Conservation (phyloP, 1,140 invertebrate species). For the Copidosoma floridanum region DNA sequence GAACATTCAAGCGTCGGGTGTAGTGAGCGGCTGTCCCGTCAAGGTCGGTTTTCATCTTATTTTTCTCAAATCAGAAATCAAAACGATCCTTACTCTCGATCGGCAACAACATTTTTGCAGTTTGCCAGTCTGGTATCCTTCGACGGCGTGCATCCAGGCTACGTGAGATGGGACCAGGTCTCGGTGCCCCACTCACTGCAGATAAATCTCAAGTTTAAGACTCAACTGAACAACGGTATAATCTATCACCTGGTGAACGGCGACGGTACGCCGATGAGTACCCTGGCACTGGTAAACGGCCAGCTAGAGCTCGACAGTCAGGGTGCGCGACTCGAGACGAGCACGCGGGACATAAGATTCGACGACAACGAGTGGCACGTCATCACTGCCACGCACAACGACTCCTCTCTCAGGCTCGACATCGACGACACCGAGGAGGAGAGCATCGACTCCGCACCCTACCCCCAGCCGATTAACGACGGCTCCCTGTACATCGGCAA, state of each 20-base stretch:
- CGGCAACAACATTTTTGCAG: too few species aligned
- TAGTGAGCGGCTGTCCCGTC: conserved; percentile 80
- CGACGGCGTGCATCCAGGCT: conserved; percentile 61
- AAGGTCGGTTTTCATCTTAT: too few species aligned
- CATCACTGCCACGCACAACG: conserved; percentile 76
- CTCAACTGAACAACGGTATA: conserved; percentile 71
- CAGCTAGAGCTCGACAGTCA: conserved; percentile 70
- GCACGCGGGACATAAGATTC: conserved; percentile 63
- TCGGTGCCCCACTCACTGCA: conserved; percentile 63
- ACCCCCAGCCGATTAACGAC: conserved; percentile 62
- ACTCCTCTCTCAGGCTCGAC: conserved; percentile 66
- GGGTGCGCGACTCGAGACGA: conserved; percentile 61
- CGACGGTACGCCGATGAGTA: conserved; percentile 65
- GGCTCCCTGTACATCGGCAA: conserved; percentile 84
- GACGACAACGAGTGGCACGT: conserved; percentile 94
- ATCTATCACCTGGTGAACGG: conserved; percentile 72
- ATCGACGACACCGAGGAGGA: conserved; percentile 77
- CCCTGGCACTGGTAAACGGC: conserved; percentile 69
- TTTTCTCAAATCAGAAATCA: neutral
- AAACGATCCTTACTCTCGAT: neutral
- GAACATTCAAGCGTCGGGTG: conserved; percentile 75
- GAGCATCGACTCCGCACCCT: conserved; percentile 59
- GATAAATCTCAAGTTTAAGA: conserved; percentile 89
- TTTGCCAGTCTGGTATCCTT: conserved; percentile 64
- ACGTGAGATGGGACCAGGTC: conserved; percentile 63